phyloP scores from a whole-genome alignment of 1,140 invertebrate species.

The Cotesia vestalis region DNA sequence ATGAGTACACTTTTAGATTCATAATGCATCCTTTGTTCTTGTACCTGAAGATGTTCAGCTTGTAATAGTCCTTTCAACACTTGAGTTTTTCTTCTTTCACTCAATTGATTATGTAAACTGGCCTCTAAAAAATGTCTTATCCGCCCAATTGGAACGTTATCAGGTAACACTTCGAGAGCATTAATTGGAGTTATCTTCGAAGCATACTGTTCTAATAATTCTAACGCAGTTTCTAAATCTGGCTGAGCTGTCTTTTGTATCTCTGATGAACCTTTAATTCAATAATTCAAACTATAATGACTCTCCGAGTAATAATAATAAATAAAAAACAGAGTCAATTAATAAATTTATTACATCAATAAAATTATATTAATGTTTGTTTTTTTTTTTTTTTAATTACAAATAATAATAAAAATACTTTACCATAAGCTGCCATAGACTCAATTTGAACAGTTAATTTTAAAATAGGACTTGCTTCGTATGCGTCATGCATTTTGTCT shows the following conservation, averaged over 20 bases:
- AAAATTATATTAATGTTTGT: neutral
- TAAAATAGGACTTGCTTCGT: conserved; percentile 79
- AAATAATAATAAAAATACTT: conserved; percentile 50
- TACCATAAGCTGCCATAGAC: conserved; percentile 90
- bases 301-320: conserved; percentile 57
- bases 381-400: conserved; percentile 4
- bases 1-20: conserved; percentile 84
- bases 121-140: conserved; percentile 82
- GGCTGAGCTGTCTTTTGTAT: conserved; percentile 69
- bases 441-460: conserved; percentile 90
- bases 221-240: conserved; percentile 80
- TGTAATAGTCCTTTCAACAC: conserved; percentile 83
- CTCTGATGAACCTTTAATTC: conserved; percentile 67
- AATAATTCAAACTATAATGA: conserved; percentile 53
- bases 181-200: conserved; percentile 82
- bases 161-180: conserved; percentile 78
- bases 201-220: conserved; percentile 83
- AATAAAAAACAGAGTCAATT: conserved; percentile 43
- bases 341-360: neutral
- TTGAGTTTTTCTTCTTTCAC: conserved; percentile 76
- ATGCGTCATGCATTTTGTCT: conserved; percentile 85
- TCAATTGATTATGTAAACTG: conserved; percentile 78
- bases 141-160: conserved; percentile 76
- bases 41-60: conserved; percentile 83
- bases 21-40: conserved; percentile 80